Percentiles rank a stretch among this genome's conserved stretches.
Evolutionary conservation across 2,888 invertebrate species (phyloP).

Genomic region (Spodoptera picta): DNA sequence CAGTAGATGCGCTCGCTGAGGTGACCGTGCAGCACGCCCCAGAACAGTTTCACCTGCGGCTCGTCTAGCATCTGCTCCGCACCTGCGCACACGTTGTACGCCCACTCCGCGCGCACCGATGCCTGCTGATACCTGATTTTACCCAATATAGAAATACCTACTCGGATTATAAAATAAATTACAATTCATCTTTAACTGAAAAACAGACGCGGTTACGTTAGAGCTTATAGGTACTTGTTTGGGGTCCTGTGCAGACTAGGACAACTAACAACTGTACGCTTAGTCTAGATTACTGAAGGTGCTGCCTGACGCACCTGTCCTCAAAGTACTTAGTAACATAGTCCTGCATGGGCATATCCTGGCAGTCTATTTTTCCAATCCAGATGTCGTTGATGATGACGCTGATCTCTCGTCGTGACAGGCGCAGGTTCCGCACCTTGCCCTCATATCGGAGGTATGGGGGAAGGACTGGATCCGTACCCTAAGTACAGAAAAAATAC

Average conservation of each 20-base stretch:
- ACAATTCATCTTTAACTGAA: no score
- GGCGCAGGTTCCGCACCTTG: conserved; percentile 82
- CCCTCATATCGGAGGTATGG: conserved; percentile 82
- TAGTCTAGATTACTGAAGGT: neutral
- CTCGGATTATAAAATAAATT: no score
- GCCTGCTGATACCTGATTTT: conserved; percentile 79
- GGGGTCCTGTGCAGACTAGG: no score
- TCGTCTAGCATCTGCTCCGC: conserved; percentile 85
- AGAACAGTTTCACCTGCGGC: conserved; percentile 82
- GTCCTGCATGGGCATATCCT: conserved; percentile 76
- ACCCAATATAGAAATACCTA: neutral
- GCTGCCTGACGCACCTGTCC: conserved; percentile 69
- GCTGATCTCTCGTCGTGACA: conserved; percentile 83
- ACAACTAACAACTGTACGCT: no score
- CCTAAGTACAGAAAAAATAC: conserved; percentile 62
- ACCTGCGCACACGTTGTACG: conserved; percentile 85
- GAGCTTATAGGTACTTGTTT: no score
- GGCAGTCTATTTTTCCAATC: conserved; percentile 70
- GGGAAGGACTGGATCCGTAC: conserved; percentile 79
- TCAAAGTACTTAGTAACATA: conserved; percentile 84
- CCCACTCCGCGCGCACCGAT: conserved; percentile 85
- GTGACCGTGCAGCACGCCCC: conserved; percentile 80
- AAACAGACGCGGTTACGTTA: no score
- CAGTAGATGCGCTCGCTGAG: conserved; percentile 82
- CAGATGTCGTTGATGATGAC: conserved; percentile 86